Evolutionary conservation across 2,797 vertebrate species (phyloP).

Genomic region (Platyrinchus mystaceus): DNA sequence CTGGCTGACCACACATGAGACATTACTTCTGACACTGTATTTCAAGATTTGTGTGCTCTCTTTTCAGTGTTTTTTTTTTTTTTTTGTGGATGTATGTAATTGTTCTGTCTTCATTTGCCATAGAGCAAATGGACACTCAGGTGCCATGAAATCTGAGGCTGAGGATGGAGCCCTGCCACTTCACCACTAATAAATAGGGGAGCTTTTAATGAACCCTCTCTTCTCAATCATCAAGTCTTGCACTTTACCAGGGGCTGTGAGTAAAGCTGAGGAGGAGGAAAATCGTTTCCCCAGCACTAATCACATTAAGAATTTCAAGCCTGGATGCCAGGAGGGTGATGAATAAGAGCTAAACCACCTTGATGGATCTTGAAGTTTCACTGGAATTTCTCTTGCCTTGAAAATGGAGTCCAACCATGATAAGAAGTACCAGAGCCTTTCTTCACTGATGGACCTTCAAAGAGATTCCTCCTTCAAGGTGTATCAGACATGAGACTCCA

Average conservation of each 20-base stretch:
- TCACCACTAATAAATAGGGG: not conserved
- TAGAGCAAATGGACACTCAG: not conserved
- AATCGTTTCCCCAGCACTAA: not conserved
- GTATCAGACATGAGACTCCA: not conserved
- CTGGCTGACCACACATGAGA: not conserved
- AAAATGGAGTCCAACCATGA: not conserved
- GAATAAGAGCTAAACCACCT: constrained; percentile 33
- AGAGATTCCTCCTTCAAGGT: not conserved
- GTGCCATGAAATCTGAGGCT: not conserved
- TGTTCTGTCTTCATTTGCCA: not conserved
- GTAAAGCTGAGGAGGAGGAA: not conserved
- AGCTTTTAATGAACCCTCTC: not conserved
- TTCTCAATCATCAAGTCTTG: not conserved
- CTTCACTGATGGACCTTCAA: constrained; percentile 10
- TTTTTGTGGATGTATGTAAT: not conserved
- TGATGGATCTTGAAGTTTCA: not conserved
- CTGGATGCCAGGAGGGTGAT: constrained; percentile 14
- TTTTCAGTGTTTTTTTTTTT: not conserved
- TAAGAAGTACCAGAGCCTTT: not conserved
- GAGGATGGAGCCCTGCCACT: not conserved
- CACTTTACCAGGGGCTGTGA: not conserved
- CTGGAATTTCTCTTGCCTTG: constrained; percentile 26
- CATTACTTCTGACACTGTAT: not conserved
- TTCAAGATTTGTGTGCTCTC: not conserved
- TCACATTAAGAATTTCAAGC: constrained; percentile 17